Evolutionary conservation across 2,888 invertebrate species (phyloP).

Genomic region (Hirudinaria manillensis): DNA sequence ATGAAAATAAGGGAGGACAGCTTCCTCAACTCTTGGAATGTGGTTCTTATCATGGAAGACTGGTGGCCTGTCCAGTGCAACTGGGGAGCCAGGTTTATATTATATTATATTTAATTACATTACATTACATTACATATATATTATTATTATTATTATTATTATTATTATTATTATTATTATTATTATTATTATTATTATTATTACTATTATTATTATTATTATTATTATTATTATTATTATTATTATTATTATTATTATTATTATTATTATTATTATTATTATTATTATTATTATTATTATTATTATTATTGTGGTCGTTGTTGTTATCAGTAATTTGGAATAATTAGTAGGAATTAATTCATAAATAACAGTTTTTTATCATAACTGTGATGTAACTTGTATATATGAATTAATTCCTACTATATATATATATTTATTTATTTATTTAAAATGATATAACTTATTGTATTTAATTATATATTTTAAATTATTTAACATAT

Average conservation of each 20-base stretch:
- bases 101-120: neutral
- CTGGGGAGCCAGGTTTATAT: slow-evolving; percentile 53
- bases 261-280: neutral
- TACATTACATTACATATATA: neutral
- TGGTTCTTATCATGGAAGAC: slow-evolving; percentile 52
- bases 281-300: no score
- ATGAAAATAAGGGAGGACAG: slow-evolving; percentile 53
- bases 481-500: no score
- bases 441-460: no score
- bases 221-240: neutral
- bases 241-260: neutral
- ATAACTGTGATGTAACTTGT: no score
- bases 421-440: no score
- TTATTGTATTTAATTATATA: no score
- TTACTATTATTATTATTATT: neutral
- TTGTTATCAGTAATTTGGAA: no score
- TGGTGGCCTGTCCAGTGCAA: slow-evolving; percentile 55
- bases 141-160: neutral
- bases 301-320: no score
- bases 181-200: neutral
- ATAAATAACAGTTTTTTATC: no score
- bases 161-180: neutral
- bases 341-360: no score
- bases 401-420: no score
- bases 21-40: slow-evolving; percentile 55